These are phyloP conservation scores for Amphipoea oculea DNA, from an alignment of 2,888 invertebrate species.

Conservation along the genomic window DNA sequence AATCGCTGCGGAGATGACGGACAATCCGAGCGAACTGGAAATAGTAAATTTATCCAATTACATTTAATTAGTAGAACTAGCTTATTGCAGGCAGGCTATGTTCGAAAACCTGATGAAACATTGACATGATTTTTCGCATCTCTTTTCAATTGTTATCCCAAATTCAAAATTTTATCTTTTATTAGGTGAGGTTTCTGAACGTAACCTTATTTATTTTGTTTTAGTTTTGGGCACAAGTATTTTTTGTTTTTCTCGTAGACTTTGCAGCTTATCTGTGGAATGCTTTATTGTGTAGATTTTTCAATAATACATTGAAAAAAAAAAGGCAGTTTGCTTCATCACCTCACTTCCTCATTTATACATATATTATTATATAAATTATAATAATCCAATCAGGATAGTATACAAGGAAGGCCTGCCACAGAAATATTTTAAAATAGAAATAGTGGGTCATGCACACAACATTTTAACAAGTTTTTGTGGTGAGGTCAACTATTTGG, in stretches of 20 bases:
- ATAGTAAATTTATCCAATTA: constrained; percentile 84
- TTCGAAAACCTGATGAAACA: constrained; percentile 86
- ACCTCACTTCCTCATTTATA: constrained; percentile 14
- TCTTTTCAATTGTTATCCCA: constrained; percentile 55
- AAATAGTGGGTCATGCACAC: constrained; percentile 29
- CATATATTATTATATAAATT: constrained; percentile 15
- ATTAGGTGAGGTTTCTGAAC: constrained; percentile 88
- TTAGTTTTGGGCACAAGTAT: constrained; percentile 62
- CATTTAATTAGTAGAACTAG: constrained; percentile 81
- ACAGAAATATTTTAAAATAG: constrained; percentile 29
- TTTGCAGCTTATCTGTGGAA: constrained; percentile 60
- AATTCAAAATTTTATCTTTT: constrained; percentile 68
- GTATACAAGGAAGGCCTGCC: constrained; percentile 20
- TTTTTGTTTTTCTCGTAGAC: constrained; percentile 63
- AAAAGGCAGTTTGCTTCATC: constrained; percentile 30
- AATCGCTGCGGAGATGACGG: constrained; percentile 84
- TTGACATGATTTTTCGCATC: constrained; percentile 41
- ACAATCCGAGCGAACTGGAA: constrained; percentile 84
- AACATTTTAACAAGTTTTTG: constrained; percentile 32
- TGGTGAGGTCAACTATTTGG: constrained; percentile 9
- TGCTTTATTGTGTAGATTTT: constrained; percentile 62
- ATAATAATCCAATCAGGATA: constrained; percentile 11
- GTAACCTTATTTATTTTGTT: constrained; percentile 81
- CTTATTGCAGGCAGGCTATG: constrained; percentile 86
- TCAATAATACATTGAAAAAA: constrained; percentile 45